Evolutionary conservation across 2,888 invertebrate genomes (phyloP).

Genomic region (Cheilosia urbana): DNA sequence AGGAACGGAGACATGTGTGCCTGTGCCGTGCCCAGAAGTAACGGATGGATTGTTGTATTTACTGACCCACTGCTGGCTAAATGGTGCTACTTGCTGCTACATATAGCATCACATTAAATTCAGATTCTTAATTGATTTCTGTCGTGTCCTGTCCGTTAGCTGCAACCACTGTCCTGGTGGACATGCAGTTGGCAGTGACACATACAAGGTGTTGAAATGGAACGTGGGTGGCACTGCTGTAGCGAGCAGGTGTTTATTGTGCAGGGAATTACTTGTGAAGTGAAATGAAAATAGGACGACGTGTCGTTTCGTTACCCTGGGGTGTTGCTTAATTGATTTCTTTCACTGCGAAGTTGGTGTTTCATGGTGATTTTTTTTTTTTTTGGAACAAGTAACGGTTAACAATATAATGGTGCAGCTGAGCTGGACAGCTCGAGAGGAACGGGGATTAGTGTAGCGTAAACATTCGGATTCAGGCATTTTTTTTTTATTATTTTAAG

Average conservation of each 20-base stretch:
- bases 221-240: conserved; percentile 4
- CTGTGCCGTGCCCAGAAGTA: conserved; percentile 21
- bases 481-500: too few relatives aligned
- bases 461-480: too few relatives aligned
- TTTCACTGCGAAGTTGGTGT: too few relatives aligned
- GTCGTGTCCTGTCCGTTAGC: conserved; percentile 56
- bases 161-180: conserved; percentile 30
- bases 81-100: background rate
- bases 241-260: conserved; percentile 59
- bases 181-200: conserved; percentile 46
- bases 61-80: conserved; percentile 32
- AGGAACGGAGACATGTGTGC: conserved; percentile 33
- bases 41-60: conserved; percentile 22
- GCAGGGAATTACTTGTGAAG: background rate
- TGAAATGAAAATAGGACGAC: background rate
- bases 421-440: too few relatives aligned
- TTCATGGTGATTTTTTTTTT: too few relatives aligned
- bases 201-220: conserved; percentile 37
- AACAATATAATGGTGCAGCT: too few relatives aligned
- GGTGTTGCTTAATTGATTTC: too few relatives aligned
- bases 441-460: too few relatives aligned
- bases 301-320: background rate
- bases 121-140: conserved; percentile 67
- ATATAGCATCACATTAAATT: conserved; percentile 1
- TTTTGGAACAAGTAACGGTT: too few relatives aligned